phyloP scores from a whole-genome alignment of 2,113 vertebrate species.

The Tyto alba region DNA sequence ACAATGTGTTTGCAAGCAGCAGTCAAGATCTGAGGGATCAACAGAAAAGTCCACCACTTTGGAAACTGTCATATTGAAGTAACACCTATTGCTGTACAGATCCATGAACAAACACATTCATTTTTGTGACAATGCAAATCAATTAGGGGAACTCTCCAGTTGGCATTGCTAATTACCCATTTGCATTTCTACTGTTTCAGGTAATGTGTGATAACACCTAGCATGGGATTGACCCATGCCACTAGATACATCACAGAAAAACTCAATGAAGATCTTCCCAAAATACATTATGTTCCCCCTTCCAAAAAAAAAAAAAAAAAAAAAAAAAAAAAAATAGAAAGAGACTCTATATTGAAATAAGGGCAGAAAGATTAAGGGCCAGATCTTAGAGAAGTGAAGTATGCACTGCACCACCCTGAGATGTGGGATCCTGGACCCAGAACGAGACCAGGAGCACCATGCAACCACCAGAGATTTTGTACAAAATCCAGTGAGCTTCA shows the following conservation, averaged over 20 bases:
- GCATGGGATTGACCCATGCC: background rate
- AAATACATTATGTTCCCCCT: fast-evolving
- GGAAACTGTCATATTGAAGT: background rate
- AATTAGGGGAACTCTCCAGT: background rate
- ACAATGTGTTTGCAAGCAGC: background rate
- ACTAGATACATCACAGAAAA: background rate
- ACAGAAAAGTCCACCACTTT: background rate
- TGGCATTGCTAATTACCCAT: background rate
- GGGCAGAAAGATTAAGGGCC: background rate
- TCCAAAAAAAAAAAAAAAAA: too few relatives aligned
- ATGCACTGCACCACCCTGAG: background rate
- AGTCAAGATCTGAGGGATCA: background rate
- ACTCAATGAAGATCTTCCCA: background rate
- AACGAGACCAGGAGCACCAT: background rate
- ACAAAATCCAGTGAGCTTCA: background rate
- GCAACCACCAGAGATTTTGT: background rate
- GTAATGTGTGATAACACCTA: background rate
- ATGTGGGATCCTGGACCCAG: background rate
- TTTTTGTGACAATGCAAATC: background rate
- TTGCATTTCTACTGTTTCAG: background rate
- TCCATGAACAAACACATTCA: background rate
- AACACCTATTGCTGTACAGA: background rate
- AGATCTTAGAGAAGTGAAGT: background rate
- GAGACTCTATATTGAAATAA: background rate
- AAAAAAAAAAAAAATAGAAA: too few relatives aligned